Evolutionary conservation across 2,797 vertebrate species (phyloP).

Genomic region (Poeciliopsis paucimaculata): DNA sequence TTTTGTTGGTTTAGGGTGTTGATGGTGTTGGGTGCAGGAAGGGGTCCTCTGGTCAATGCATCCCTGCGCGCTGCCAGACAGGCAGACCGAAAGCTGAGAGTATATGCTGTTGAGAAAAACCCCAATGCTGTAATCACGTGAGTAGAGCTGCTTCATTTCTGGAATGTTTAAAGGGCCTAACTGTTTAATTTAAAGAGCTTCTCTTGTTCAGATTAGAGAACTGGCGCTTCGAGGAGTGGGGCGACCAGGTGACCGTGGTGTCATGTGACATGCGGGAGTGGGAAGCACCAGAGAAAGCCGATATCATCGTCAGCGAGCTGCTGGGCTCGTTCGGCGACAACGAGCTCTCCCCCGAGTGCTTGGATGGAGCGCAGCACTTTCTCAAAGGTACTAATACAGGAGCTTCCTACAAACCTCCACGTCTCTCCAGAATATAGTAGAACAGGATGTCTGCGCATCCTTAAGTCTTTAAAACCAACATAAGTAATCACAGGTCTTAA

Average conservation of each 20-base stretch:
- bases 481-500: no score
- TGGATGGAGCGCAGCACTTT: slow-evolving; percentile 92
- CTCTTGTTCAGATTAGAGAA: slow-evolving; percentile 85
- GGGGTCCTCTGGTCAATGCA: slow-evolving; percentile 91
- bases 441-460: not conserved
- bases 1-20: slow-evolving; percentile 80
- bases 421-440: slow-evolving; percentile 6
- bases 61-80: slow-evolving; percentile 89
- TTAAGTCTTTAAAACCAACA: no score
- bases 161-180: not conserved
- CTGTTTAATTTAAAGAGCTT: not conserved
- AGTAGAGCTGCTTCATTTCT: slow-evolving; percentile 54
- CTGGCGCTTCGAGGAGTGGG: slow-evolving; percentile 96
- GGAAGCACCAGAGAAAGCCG: slow-evolving; percentile 90
- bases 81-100: slow-evolving; percentile 85
- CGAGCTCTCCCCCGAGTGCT: slow-evolving; percentile 92
- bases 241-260: slow-evolving; percentile 92
- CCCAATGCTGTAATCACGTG: slow-evolving; percentile 94
- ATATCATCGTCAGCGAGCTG: slow-evolving; percentile 93
- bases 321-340: slow-evolving; percentile 95
- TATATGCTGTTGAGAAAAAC: slow-evolving; percentile 95
- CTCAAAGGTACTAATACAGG: slow-evolving; percentile 83
- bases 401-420: not conserved
- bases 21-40: slow-evolving; percentile 92
- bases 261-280: slow-evolving; percentile 93